Base-by-base conservation (phyloP, 1,140 invertebrate genomes). In the Drosophila persimilis region DNA sequence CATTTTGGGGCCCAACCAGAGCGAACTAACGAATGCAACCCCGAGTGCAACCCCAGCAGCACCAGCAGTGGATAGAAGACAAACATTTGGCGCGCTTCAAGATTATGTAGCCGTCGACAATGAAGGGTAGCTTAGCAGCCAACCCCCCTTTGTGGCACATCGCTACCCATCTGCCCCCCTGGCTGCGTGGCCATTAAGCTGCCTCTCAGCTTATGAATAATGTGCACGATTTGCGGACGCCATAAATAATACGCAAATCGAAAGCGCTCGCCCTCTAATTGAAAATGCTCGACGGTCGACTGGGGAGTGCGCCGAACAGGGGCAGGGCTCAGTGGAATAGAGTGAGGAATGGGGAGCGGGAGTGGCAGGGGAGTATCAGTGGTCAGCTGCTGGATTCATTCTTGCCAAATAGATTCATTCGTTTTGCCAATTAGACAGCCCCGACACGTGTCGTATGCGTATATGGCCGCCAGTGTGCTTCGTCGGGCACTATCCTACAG, bases 231-330 rank as follows among this genome's bases (percentile, higher is more conserved):
- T 86, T 81, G 73, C 73, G 78, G 76, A 76, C 78, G 78, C 78
- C 78, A 86, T 86, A 86, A 86, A 86, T 86, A 86, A 86, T 86
- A 86, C 83, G 81, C 83, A 86, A 86, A 86, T 86, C 81, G 81
- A 86, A 86, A 86, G 80, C 83, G 75, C 81, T 80, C 74, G 84
- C 74, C 83, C 60, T 86, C 83, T 86, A 88, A 86, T 86, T 88
- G 81, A 86, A 86, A 86, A 86, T 74, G 75, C 75, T 86, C 45
- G 54, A 69, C 20, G 75, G 67, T 86, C 45, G 50, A 52, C 26
- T 51, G 51, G 45, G 31, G 80, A 60, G 61, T 53, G 72, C 62
- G 63, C 45, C 1, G 51, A 41, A 39, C 6, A n/a, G 24, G 46
- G 13, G 11, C 13, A 24, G 1, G 44, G 17, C 6, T 3, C 35